Evolutionary conservation across 2,113 vertebrate species (phyloP), one percentile per base, ranked within the genome.

Genomic region (Crotalus tigris): DNA sequence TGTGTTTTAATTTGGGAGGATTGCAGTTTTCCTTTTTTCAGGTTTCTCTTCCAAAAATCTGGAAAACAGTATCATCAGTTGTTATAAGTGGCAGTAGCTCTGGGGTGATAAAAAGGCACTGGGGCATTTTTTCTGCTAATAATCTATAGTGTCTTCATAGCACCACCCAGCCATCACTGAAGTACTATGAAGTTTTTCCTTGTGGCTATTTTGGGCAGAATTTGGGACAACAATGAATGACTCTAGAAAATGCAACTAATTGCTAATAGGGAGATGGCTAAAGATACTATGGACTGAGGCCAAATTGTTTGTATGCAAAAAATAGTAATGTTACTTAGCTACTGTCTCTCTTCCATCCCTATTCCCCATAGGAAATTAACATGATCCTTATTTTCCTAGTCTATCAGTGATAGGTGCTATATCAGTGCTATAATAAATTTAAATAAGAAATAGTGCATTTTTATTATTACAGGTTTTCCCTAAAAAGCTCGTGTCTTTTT

Each of bases 401-500:
- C 29, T n/a, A 15, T 69, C 26, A 5, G 33, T 21, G 75, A 17
- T 44, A 33, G 75, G 17, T 44, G 5, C 26, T 69, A 33, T 10
- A 69, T n/a, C 29, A 69, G 64, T 69, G 33, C 75, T 81, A 81
- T 39, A 44, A 21, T 44, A 44, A 44, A 39, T 44, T 81, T 44
- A 81, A 81, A 81, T 44, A 81, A 0, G 6, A 44, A 81, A 81
- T 81, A 44, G 39, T 21, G 75, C 1, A 49, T 0, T 93, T 51
- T 93, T 54, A 88, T 39, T 87, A 58, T 69, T 0, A 0, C 95
- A 99, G 98, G 97, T 97, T 94, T 99, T 99, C 96, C 98, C 98
- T 33, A 98, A 98, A 96, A 99, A 98, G 93, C 97, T 99, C 0
- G 99, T 99, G 95, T 98, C 98, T 81, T 99, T 99, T 96, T 99